Percentiles rank a stretch among this genome's conserved stretches.
Conservation (phyloP, 2,113 vertebrate species). For the Naja naja region DNA sequence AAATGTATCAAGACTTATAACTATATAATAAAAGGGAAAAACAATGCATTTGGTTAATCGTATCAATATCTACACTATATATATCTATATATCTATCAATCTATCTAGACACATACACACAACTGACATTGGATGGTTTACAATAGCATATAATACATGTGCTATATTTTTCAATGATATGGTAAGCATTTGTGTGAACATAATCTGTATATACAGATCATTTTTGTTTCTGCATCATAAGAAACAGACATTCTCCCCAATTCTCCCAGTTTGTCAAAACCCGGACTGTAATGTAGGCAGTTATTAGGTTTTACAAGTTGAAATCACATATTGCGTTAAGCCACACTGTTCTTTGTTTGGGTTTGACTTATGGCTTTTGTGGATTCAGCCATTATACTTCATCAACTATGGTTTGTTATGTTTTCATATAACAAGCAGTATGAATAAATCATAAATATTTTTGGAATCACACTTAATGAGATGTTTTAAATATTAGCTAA, state of each 20-base stretch:
- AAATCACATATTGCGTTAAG: not conserved
- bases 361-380: not conserved
- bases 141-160: not conserved
- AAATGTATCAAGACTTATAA: not conserved
- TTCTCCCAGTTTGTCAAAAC: slow-evolving; percentile 12
- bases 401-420: not conserved
- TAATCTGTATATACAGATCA: slow-evolving; percentile 11
- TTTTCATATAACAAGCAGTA: not conserved
- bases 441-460: not conserved
- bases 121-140: not conserved
- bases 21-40: not conserved
- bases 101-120: too few relatives aligned
- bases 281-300: not conserved
- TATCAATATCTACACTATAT: not conserved
- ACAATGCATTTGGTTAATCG: fast-evolving
- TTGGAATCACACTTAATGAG: not conserved
- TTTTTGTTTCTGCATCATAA: slow-evolving; percentile 16
- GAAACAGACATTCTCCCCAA: slow-evolving; percentile 20
- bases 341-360: not conserved
- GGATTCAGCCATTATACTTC: not conserved
- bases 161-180: not conserved
- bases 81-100: too few relatives aligned
- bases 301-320: not conserved
- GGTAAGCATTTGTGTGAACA: not conserved
- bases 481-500: not conserved